Conservation (phyloP, 1,140 invertebrate species). For the Drosophila subpulchrella region DNA sequence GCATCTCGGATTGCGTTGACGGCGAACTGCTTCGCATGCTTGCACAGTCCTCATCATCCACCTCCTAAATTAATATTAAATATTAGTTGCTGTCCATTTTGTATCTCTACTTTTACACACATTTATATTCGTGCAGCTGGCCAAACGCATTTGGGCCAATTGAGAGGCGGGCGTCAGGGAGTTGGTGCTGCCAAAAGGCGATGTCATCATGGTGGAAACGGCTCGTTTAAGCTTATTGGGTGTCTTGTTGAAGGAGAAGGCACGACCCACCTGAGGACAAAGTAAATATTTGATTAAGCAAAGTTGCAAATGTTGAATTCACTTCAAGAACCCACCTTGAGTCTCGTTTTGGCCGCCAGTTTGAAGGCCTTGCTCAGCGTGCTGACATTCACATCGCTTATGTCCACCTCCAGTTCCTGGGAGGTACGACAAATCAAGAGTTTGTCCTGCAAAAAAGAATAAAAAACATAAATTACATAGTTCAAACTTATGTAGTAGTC, state of each 20-base stretch:
- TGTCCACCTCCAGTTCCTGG: constrained; percentile 93
- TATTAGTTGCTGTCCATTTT: background rate
- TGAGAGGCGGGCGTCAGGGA: constrained; percentile 90
- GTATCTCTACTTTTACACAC: constrained; percentile 86
- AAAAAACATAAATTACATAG: background rate
- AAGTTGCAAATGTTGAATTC: background rate
- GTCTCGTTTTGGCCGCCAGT: constrained; percentile 92
- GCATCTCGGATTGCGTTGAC: constrained; percentile 87
- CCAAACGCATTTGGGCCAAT: constrained; percentile 92
- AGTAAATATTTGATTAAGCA: background rate
- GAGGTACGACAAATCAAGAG: constrained; percentile 88
- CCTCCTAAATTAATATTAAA: constrained; percentile 85
- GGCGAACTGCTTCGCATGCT: constrained; percentile 86
- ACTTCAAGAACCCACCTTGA: constrained; percentile 87
- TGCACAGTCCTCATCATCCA: constrained; percentile 86
- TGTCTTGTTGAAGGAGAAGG: constrained; percentile 97
- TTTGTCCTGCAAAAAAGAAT: constrained; percentile 62
- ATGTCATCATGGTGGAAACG: constrained; percentile 96
- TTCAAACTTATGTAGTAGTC: background rate
- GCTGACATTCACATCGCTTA: constrained; percentile 92
- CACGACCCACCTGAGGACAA: constrained; percentile 89
- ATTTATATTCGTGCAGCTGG: constrained; percentile 93
- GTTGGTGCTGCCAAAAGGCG: constrained; percentile 92
- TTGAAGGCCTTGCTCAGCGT: constrained; percentile 95
- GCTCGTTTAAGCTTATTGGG: constrained; percentile 96